phyloP scores from a whole-genome alignment of 2,888 invertebrate species.

The Cheilosia pagana region DNA sequence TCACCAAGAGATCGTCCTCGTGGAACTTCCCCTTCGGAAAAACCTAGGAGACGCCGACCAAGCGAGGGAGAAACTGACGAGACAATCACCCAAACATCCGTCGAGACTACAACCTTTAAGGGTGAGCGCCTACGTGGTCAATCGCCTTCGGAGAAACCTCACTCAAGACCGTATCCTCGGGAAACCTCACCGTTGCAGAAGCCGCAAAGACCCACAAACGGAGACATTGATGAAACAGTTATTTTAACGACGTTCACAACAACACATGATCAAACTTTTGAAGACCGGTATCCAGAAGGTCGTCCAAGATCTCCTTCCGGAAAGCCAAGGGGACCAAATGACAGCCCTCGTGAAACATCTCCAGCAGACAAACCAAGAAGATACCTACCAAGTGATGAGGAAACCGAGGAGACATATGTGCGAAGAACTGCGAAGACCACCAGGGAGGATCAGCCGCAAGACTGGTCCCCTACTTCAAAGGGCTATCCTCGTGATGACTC shows the following conservation, averaged over 20 bases:
- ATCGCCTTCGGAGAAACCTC: conserved; percentile 8
- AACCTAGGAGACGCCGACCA: conserved; percentile 29
- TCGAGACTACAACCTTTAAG: neutral
- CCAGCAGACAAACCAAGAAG: conserved; percentile 48
- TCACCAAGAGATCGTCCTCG: conserved; percentile 28
- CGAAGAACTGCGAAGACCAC: conserved; percentile 2
- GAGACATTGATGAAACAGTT: conserved; percentile 14
- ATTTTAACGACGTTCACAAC: conserved; percentile 4
- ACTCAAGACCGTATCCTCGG: neutral
- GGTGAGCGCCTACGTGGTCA: conserved; percentile 4
- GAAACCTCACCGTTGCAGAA: conserved; percentile 1
- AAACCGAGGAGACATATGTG: conserved; percentile 18
- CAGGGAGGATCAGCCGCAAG: conserved; percentile 21
- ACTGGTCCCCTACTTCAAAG: conserved; percentile 16
- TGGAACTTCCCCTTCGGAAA: conserved; percentile 49
- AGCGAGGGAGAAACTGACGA: conserved; percentile 47
- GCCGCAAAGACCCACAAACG: neutral
- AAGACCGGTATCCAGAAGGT: neutral
- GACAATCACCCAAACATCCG: neutral
- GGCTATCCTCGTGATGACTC: conserved; percentile 8
- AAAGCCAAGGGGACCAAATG: conserved; percentile 5
- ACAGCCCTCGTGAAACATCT: conserved; percentile 31
- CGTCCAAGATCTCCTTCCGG: conserved; percentile 29
- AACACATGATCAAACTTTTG: neutral
- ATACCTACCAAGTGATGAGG: conserved; percentile 41